Evolutionary conservation across 2,797 vertebrate species (phyloP).

Genomic region (Neostethus bicornis): DNA sequence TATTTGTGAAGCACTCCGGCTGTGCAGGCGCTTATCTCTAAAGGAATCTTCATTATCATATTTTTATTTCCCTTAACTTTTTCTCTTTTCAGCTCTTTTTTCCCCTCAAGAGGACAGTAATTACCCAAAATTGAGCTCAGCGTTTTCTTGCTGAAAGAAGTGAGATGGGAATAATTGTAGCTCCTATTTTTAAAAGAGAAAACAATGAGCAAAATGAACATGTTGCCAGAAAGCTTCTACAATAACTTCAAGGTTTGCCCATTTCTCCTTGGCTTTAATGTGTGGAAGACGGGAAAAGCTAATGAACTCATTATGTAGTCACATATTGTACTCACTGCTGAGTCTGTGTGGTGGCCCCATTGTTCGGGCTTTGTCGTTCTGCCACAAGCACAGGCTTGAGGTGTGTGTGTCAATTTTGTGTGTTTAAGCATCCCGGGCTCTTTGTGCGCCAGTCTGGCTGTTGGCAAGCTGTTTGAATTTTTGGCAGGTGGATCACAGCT

Average conservation of each 20-base stretch:
- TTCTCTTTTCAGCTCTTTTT: slow-evolving; percentile 20
- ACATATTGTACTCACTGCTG: slow-evolving; percentile 45
- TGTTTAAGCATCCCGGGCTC: slow-evolving; percentile 54
- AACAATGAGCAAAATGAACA: slow-evolving; percentile 26
- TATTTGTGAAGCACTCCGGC: background rate
- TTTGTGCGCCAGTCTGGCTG: slow-evolving; percentile 68
- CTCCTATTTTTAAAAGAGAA: slow-evolving; percentile 1
- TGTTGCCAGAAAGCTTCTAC: slow-evolving; percentile 12
- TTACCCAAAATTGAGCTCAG: slow-evolving; percentile 27
- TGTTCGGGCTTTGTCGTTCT: slow-evolving; percentile 50
- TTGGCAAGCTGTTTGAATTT: slow-evolving; percentile 72
- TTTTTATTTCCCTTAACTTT: slow-evolving; percentile 28
- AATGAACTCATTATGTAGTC: slow-evolving; percentile 53
- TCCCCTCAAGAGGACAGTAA: slow-evolving; percentile 20
- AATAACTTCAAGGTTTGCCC: slow-evolving; percentile 7
- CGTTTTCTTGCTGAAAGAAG: slow-evolving; percentile 25
- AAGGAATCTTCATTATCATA: slow-evolving; percentile 15
- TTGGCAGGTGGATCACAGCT: slow-evolving; percentile 80
- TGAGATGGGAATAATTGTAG: slow-evolving; percentile 3
- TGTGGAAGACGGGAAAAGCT: slow-evolving; percentile 27
- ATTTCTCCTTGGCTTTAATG: slow-evolving; percentile 21
- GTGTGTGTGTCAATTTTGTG: slow-evolving; percentile 32
- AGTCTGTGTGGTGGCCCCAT: slow-evolving; percentile 56
- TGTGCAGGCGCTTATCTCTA: background rate
- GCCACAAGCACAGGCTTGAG: slow-evolving; percentile 42